Conservation (phyloP, 2,888 invertebrate genomes). For the Cancer borealis region DNA sequence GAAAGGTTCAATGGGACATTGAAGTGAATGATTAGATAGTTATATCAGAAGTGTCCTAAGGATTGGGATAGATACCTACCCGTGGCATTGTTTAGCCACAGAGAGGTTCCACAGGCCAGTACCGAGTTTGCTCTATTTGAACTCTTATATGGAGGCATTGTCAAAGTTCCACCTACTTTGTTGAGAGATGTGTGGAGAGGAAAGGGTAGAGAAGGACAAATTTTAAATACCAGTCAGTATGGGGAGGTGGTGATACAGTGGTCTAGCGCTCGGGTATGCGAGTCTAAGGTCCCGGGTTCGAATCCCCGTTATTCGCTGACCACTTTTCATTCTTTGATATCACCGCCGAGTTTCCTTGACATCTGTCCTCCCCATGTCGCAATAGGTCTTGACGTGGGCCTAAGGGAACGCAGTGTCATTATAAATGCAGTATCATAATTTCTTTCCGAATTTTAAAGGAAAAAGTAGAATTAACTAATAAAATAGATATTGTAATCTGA, state of each 20-base stretch:
- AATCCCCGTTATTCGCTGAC: no score
- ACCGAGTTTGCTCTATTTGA: conserved; percentile 52
- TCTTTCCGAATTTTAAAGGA: no score
- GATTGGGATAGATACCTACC: conserved; percentile 51
- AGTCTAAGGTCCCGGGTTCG: no score
- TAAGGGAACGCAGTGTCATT: neutral
- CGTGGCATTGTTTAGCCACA: conserved; percentile 2
- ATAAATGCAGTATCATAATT: no score
- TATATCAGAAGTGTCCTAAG: neutral
- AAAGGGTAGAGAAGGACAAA: no score
- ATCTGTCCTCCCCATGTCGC: conserved; percentile 17
- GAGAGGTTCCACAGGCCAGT: conserved; percentile 51
- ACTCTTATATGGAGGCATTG: conserved; percentile 46
- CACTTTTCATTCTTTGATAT: no score
- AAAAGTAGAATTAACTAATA: no score
- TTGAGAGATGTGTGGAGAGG: conserved; percentile 15
- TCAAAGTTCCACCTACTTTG: conserved; percentile 19
- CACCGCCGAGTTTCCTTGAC: conserved; percentile 42
- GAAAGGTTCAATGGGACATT: conserved; percentile 11
- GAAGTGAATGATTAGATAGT: neutral
- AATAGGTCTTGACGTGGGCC: neutral
- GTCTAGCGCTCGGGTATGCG: no score
- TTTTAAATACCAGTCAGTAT: no score
- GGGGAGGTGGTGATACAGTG: no score
- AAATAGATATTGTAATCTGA: no score